Base-by-base conservation (phyloP, 2,888 invertebrate species). In the Synergus laeviventris region DNA sequence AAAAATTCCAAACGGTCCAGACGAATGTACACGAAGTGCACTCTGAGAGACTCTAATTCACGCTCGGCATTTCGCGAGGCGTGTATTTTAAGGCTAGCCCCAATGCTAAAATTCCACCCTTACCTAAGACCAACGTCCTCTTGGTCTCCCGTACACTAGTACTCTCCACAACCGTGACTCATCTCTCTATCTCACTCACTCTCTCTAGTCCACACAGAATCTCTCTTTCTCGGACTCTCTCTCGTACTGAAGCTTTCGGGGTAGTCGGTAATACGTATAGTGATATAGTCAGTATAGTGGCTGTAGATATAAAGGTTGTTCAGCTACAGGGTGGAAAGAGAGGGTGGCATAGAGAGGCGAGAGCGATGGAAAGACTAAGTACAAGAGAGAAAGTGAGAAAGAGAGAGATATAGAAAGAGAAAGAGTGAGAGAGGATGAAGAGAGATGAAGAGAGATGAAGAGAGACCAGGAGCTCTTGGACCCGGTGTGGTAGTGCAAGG, bases 281-380 rank as follows among this genome's bases (percentile, higher is more conserved):
- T 76, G 74, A 70, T 70, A 49, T 24, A 70, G 66, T 70, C 66
- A 24, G 31, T 70, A 70, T 82, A 89, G 87, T 85, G 84, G 86
- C 86, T 86, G 87, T 86, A 86, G 89, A 89, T 89, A 88, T 89
- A 89, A 90, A 89, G 89, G 88, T 88, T 88, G 88, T 89, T 87
- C 87, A 86, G 86, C 84, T 81, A 81, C 80, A 76, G 81, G 66
- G 76, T 60, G 66, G 74, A 80, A 79, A 79, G 83, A 83, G 74
- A 78, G 74, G 73, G 16, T 74, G 36, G 49, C 78, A 70, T 77
- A 42, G 59, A 59, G 59, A 24, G 14, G 79, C 45, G 75, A 76
- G 78, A 76, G 80, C 76, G 79, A 76, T 74, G 74, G 78, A 77
- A 74, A 79, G 82, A 79, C 7, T 62, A 16, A 18, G 80, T 42